Evolutionary conservation across 2,113 vertebrate genomes (phyloP).

Genomic region (Phasianus colchicus): DNA sequence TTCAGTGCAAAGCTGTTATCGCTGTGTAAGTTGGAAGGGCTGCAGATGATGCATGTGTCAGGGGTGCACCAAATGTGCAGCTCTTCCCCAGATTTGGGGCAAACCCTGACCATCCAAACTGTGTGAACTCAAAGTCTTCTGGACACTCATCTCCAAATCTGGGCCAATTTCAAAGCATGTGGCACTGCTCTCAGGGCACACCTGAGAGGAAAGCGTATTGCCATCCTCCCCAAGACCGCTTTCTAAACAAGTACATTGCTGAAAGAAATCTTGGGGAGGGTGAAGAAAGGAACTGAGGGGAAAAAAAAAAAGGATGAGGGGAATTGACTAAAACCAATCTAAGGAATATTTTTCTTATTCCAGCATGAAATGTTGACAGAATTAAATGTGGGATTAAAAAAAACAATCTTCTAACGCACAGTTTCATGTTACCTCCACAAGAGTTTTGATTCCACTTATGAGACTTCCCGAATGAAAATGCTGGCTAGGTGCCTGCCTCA

Average conservation of each 20-base stretch:
- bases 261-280: constrained; percentile 25
- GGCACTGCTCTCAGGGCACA: accelerated
- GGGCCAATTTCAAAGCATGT: neutral
- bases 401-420: constrained; percentile 48
- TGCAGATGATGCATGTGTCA: neutral
- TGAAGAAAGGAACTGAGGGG: constrained; percentile 8
- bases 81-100: neutral
- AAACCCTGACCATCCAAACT: neutral
- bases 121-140: neutral
- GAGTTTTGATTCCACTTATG: constrained; percentile 73
- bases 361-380: constrained; percentile 73
- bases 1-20: neutral
- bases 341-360: constrained; percentile 69
- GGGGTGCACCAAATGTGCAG: neutral
- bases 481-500: constrained; percentile 59
- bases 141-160: neutral
- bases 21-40: neutral
- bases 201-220: neutral
- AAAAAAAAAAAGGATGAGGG: neutral
- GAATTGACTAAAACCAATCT: constrained; percentile 44
- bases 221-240: neutral
- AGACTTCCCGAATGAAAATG: constrained; percentile 64
- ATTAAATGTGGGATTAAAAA: constrained; percentile 73
- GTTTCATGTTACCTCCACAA: constrained; percentile 72
- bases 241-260: neutral